Evolutionary conservation across 2,113 vertebrate genomes (phyloP).

Genomic region (Upupa epops): DNA sequence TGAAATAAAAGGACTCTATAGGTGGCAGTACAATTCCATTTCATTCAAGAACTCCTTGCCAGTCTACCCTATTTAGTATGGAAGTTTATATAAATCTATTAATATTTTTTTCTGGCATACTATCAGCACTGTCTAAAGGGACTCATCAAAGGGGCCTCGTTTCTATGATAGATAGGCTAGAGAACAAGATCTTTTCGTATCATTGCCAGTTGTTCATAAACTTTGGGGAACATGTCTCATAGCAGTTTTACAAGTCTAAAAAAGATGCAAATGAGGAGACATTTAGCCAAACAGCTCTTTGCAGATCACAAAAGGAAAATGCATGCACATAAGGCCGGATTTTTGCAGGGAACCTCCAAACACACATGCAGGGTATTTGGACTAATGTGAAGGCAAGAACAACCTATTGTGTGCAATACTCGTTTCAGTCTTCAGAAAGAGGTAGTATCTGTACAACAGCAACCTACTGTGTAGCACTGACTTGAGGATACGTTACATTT

Average conservation of each 20-base stretch:
- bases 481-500: neutral
- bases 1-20: slow-evolving; percentile 39
- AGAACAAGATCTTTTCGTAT: neutral
- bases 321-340: neutral
- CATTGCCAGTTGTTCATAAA: neutral
- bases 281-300: neutral
- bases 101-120: neutral
- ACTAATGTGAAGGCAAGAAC: neutral
- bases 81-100: neutral
- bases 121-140: neutral
- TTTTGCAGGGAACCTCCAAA: neutral
- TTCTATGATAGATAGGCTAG: neutral
- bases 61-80: neutral
- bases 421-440: neutral
- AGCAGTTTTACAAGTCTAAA: neutral
- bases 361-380: neutral
- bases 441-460: neutral
- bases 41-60: neutral
- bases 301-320: neutral
- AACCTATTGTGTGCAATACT: neutral
- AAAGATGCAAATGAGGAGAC: neutral
- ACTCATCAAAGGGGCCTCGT: neutral
- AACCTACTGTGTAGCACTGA: neutral
- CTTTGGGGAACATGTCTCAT: fast-evolving
- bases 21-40: slow-evolving; percentile 41